Conservation (phyloP, 2,888 invertebrate species). For the Cantharis nigra region DNA sequence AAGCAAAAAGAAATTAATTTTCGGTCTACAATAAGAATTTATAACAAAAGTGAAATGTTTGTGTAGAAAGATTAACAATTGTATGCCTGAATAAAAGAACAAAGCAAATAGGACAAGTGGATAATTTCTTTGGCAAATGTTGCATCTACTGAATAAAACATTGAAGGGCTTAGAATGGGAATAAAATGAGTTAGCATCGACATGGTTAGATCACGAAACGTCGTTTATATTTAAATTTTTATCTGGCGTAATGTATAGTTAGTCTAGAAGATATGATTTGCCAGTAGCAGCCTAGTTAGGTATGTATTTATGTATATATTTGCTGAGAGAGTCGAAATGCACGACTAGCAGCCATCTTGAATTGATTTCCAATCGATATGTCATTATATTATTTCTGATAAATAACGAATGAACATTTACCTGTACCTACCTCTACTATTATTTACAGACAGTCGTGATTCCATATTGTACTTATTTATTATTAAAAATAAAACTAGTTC, state of each 20-base stretch:
- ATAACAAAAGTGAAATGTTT: conserved; percentile 37
- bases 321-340: conserved; percentile 46
- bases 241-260: conserved; percentile 44
- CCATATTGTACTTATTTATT: conserved; percentile 34
- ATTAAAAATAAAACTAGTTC: conserved; percentile 20
- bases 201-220: conserved; percentile 43
- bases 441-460: conserved; percentile 35
- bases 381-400: conserved; percentile 53
- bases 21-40: conserved; percentile 45
- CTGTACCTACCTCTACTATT: conserved; percentile 35
- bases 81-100: conserved; percentile 47
- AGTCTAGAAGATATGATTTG: conserved; percentile 47
- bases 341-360: conserved; percentile 49
- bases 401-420: conserved; percentile 39
- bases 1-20: conserved; percentile 48
- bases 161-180: conserved; percentile 36
- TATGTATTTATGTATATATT: conserved; percentile 51
- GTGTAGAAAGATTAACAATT: conserved; percentile 48
- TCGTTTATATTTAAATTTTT: conserved; percentile 50
- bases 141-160: conserved; percentile 50
- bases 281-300: conserved; percentile 47
- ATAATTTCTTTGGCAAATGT: conserved; percentile 53
- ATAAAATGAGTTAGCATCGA: conserved; percentile 39
- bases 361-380: conserved; percentile 52
- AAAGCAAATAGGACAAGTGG: conserved; percentile 51